Base-by-base conservation (phyloP, 2,113 vertebrate genomes). In the Mobula hypostoma region DNA sequence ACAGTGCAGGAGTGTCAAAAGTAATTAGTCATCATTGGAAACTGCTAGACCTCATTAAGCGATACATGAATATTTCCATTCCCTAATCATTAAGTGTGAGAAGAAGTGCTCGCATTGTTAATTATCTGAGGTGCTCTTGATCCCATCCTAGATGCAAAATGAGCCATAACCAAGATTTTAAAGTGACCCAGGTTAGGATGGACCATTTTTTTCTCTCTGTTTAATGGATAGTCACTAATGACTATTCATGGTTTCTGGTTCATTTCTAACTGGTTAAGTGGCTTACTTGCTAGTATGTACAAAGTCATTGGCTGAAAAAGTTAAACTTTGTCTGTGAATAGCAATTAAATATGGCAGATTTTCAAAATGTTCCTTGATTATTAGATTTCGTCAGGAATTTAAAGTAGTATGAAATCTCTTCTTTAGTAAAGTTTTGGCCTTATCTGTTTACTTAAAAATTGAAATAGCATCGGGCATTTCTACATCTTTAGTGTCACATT, bases 41-140 rank as follows among this genome's bases (percentile, higher is more conserved):
- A 92, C 88, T 93, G 91, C 91, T 93, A 93, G 91, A 93, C 91
- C 68, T 93, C 91, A 93, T 93, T 93, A 93, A 93, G 91, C 74
- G 70, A 76, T 48, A 56, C 91, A 93, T 93, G 91, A 93, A 93
- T 93, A 93, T 93, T 74, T 74, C 68, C 68, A 93, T 93, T 93
- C 91, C 91, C 70, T 93, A 93, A 93, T 74, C 91, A 93, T 93
- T 93, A 93, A 40, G 91, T 93, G 91, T 93, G 91, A 93, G 36
- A 93, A 93, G 91, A 74, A 74, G 32, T 11, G 11, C 91, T 74
- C 19, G 70, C 91, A 93, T 93, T 93, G 91, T 93, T 74, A 93
- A 74, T 72, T 56, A 76, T 93, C 91, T 74, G 91, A 74, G 24
- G 40, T 93, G 70, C 66, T 74, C 68, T 74, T 93, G 91, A 93